Percentiles rank a stretch among this genome's conserved stretches.
These are phyloP conservation scores for Thinocorus orbignyianus DNA, from an alignment of 2,113 vertebrate species.

Conservation along the genomic window DNA sequence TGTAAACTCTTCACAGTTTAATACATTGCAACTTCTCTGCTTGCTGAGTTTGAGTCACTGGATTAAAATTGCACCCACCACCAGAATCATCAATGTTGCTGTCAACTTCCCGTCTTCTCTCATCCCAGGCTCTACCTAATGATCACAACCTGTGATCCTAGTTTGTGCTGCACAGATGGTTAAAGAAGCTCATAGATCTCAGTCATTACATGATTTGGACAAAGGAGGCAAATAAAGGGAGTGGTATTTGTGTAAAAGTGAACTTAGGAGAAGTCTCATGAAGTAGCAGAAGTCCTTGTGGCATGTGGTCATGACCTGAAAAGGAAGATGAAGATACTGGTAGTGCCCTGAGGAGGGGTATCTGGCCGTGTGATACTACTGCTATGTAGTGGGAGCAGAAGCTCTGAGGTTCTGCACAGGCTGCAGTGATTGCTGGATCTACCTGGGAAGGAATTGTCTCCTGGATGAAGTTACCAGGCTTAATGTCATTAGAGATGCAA, in stretches of 20 bases:
- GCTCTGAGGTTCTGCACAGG: neutral
- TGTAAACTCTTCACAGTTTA: slow-evolving; percentile 52
- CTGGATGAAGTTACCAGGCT: neutral
- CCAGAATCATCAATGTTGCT: neutral
- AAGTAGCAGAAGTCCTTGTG: neutral
- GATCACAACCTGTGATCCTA: neutral
- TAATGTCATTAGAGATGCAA: neutral
- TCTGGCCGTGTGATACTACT: neutral
- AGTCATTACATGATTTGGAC: neutral
- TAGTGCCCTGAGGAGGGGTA: neutral
- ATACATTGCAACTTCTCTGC: slow-evolving; percentile 31
- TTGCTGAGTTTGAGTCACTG: slow-evolving; percentile 28
- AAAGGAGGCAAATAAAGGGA: neutral
- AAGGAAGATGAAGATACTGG: neutral
- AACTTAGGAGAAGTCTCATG: neutral
- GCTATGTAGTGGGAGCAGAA: neutral
- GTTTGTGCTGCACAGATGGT: neutral
- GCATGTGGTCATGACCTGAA: neutral
- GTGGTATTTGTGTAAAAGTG: neutral
- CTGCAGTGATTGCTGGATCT: neutral
- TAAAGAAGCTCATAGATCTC: neutral
- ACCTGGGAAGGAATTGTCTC: neutral
- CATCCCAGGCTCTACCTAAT: neutral
- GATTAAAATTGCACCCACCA: slow-evolving; percentile 25
- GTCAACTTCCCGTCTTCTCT: neutral